phyloP scores from a whole-genome alignment of 2,888 invertebrate genomes.

The Fragum sueziense region DNA sequence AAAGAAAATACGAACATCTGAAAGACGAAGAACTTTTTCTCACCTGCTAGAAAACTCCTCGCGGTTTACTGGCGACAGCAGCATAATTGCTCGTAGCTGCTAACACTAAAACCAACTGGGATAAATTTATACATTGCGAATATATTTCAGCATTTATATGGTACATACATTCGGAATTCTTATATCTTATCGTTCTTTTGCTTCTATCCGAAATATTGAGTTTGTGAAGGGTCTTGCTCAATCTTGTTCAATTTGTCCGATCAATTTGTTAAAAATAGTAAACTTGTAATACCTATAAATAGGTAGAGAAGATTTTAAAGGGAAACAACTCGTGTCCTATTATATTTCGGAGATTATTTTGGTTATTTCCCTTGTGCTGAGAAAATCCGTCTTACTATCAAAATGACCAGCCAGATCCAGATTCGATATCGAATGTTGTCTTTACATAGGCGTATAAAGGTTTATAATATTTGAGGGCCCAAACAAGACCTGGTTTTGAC shows the following conservation, averaged over 20 bases:
- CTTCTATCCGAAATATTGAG: not conserved
- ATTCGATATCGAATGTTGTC: too few relatives aligned
- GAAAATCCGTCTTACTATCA: too few relatives aligned
- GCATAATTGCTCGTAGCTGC: not conserved
- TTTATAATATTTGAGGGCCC: too few relatives aligned
- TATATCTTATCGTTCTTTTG: not conserved
- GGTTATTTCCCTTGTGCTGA: too few relatives aligned
- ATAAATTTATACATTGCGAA: conserved; percentile 1
- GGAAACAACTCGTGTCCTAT: not conserved
- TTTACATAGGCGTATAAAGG: too few relatives aligned
- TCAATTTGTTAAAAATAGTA: not conserved
- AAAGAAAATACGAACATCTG: too few relatives aligned
- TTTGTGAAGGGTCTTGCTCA: not conserved
- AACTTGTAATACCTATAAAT: not conserved
- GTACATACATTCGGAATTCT: not conserved
- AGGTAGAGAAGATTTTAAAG: not conserved
- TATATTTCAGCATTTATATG: not conserved
- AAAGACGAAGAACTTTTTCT: too few relatives aligned
- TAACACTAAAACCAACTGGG: not conserved
- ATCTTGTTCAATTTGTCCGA: not conserved
- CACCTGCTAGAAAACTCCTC: not conserved
- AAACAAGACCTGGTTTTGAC: too few relatives aligned
- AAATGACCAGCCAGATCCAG: too few relatives aligned
- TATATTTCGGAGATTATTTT: too few relatives aligned
- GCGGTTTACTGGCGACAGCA: not conserved